Evolutionary conservation across 2,113 vertebrate genomes (phyloP).

Genomic region (Varanus salvator): DNA sequence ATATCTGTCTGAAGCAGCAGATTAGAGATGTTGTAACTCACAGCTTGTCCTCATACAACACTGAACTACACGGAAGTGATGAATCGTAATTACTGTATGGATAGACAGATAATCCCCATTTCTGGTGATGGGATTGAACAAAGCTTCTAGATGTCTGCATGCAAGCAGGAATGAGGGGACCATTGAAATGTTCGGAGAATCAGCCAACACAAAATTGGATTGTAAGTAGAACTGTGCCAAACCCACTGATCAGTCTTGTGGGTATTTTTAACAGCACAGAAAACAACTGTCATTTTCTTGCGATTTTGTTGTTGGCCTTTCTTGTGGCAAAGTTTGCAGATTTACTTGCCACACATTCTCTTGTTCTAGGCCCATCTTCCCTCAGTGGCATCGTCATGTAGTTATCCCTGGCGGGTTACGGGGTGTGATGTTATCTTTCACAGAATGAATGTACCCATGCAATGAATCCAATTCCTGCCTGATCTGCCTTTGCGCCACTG

Average conservation of each 20-base stretch:
- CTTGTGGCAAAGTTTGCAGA: background rate
- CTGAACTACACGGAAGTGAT: slow-evolving; percentile 12
- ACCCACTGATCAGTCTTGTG: background rate
- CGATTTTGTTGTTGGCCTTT: background rate
- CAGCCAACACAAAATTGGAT: background rate
- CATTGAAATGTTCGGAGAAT: background rate
- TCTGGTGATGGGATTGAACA: slow-evolving; percentile 30
- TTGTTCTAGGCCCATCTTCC: no score
- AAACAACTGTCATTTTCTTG: background rate
- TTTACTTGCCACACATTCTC: background rate
- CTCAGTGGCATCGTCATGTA: background rate
- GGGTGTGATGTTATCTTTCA: background rate
- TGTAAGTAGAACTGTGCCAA: background rate
- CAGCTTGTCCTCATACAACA: slow-evolving; percentile 19
- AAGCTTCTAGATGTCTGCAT: rapidly evolving
- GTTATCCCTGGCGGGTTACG: background rate
- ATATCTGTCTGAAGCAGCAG: slow-evolving; percentile 20
- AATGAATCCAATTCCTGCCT: background rate
- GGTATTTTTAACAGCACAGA: background rate
- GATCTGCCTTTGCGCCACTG: no score
- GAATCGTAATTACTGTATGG: background rate
- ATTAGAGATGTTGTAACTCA: background rate
- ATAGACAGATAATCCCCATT: slow-evolving; percentile 23
- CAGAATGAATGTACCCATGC: background rate
- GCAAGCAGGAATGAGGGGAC: background rate